Conservation (phyloP, 2,113 vertebrate genomes). For the Odocoileus virginianus region DNA sequence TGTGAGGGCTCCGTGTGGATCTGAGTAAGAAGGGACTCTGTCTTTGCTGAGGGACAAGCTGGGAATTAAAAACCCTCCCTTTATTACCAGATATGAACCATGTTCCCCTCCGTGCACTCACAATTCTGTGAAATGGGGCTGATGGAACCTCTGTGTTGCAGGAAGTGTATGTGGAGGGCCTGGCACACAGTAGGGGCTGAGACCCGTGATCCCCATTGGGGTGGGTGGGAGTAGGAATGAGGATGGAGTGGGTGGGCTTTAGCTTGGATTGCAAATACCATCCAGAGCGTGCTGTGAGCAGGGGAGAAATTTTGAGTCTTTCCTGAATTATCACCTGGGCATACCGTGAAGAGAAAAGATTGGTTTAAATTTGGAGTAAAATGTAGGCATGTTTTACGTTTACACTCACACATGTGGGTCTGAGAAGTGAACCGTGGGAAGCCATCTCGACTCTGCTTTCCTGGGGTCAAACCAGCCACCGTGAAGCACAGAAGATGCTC, state of each 20-base stretch:
- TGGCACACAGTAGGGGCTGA: background rate
- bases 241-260: background rate
- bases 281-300: fast-evolving
- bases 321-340: background rate
- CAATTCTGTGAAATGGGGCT: background rate
- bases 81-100: background rate
- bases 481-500: fast-evolving
- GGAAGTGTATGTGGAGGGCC: fast-evolving
- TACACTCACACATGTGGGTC: background rate
- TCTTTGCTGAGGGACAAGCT: background rate
- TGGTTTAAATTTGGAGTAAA: background rate
- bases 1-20: background rate
- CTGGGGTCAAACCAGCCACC: fast-evolving
- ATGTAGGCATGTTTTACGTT: background rate
- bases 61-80: background rate
- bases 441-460: background rate
- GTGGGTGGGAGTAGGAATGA: background rate
- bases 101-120: background rate
- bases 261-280: background rate
- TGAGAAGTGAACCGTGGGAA: background rate
- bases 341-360: background rate
- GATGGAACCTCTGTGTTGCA: background rate
- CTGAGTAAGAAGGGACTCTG: no score
- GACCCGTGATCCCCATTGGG: fast-evolving
- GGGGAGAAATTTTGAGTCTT: background rate